Conservation (phyloP, 2,888 invertebrate species). For the Leucophora obtusa region DNA sequence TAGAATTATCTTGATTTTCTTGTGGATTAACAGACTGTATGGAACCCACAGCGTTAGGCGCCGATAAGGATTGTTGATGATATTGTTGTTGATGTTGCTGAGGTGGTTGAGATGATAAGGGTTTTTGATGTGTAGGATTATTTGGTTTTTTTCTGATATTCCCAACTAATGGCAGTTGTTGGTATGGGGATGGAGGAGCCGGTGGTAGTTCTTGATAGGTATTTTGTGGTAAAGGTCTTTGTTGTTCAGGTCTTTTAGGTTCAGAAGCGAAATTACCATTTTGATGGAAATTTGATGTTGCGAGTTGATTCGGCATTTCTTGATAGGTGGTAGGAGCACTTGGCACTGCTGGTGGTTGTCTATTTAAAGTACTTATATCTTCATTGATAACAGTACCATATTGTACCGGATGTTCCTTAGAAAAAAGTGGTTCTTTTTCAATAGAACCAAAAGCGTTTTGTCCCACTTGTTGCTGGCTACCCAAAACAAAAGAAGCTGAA, state of each 20-base stretch:
- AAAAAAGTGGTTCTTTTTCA: conserved; percentile 80
- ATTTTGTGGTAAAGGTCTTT: conserved; percentile 31
- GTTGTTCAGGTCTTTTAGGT: conserved; percentile 28
- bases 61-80: conserved; percentile 6
- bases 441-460: conserved; percentile 79
- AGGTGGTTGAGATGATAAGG: conserved; percentile 37
- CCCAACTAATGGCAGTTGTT: conserved; percentile 72
- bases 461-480: conserved; percentile 82
- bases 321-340: conserved; percentile 50
- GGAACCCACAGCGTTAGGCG: conserved; percentile 29
- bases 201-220: conserved; percentile 67
- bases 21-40: conserved; percentile 34
- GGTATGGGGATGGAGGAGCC: conserved; percentile 72
- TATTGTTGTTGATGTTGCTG: conserved; percentile 40
- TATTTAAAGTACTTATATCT: conserved; percentile 71
- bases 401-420: conserved; percentile 74
- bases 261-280: conserved; percentile 65
- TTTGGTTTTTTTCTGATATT: conserved; percentile 59
- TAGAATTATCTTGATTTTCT: conserved; percentile 35
- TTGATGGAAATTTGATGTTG: conserved; percentile 69
- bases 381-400: conserved; percentile 76
- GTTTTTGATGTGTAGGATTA: conserved; percentile 62
- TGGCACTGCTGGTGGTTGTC: conserved; percentile 41
- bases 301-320: conserved; percentile 60
- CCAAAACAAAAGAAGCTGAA: conserved; percentile 83